Evolutionary conservation across 2,113 vertebrate species (phyloP), one percentile per base, ranked within the genome.

Genomic region (Atlantisia rogersi): DNA sequence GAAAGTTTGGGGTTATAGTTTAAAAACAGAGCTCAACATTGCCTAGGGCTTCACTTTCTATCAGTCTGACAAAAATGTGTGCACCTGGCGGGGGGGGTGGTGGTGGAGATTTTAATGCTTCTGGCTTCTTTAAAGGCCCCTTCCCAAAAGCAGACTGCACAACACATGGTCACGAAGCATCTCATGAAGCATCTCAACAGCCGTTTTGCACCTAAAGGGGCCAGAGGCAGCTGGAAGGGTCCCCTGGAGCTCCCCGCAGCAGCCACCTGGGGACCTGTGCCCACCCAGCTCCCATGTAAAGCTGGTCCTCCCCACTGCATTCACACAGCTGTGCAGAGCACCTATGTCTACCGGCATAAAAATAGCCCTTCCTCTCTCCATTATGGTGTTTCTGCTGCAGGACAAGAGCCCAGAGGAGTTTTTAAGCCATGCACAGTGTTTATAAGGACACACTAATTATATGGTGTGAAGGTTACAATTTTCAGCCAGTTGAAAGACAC

Each of bases 231-330:
- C 39, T 0, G 5, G 5, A 18, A 10, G 74, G 44, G 32, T 31
- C 56, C 20, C 32, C 40, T 0, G 0, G 32, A 64, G 28, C 19
- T 44, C 20, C 56, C 10, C 2, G 1, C 39, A 50, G 40, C 16
- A 35, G 63, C 15, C 0, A 1, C 29, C 15, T 5, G 3, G 20
- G 50, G 26, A 65, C 50, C 53, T 2, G 1, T 2, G 10, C 15
- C 32, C 3, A 0, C 58, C 28, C 67, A 24, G 20, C 17, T 84
- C 9, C 59, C 4, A 0, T 6, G 1, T 16, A 10, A 86, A 11
- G 24, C 58, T 8, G 2, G 3, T 73, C 53, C 22, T 68, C 32
- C 62, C 65, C 18, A 29, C 31, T 68, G 13, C 17, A 48, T 48
- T 40, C 28, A 48, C 15, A 3, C 0, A 5, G 29, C 18, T 26